A percentile compares a stretch with the other conserved stretches of the same genome.
These are phyloP conservation scores for Melinaea marsaeus DNA, from an alignment of 2,888 invertebrate genomes.

Conservation along the genomic window DNA sequence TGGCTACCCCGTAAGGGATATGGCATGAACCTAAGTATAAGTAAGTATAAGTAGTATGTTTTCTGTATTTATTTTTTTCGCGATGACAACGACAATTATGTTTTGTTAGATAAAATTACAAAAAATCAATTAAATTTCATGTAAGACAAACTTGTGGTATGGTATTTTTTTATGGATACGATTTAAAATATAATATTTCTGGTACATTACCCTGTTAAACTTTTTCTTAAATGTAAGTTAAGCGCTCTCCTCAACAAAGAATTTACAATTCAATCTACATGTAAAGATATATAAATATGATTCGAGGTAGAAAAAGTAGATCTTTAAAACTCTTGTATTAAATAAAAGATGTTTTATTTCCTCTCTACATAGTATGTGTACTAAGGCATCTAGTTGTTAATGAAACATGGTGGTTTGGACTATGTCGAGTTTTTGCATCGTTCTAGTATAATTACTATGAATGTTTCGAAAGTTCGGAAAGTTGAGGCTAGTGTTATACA, in stretches of 20 bases:
- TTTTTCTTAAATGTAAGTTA: conserved; percentile 39
- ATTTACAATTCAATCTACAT: conserved; percentile 33
- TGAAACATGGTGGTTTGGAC: conserved; percentile 49
- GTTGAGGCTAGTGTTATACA: conserved; percentile 37
- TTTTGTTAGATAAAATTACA: too few relatives aligned
- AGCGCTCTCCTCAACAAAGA: conserved; percentile 37
- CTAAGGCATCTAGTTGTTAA: conserved; percentile 46
- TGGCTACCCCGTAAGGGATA: too few relatives aligned
- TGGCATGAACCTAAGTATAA: too few relatives aligned
- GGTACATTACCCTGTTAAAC: conserved; percentile 15
- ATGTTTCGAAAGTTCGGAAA: conserved; percentile 41
- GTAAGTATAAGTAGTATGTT: too few relatives aligned
- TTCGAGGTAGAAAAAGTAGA: conserved; percentile 41
- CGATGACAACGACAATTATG: too few relatives aligned
- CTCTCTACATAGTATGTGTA: too few relatives aligned
- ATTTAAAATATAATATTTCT: neutral
- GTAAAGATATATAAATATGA: conserved; percentile 21
- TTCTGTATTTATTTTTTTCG: too few relatives aligned
- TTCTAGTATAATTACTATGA: conserved; percentile 50
- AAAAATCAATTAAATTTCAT: too few relatives aligned
- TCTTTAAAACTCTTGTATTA: conserved; percentile 38
- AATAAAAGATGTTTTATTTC: conserved; percentile 56
- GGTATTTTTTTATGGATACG: neutral
- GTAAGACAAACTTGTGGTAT: too few relatives aligned
- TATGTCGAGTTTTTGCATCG: conserved; percentile 52